Evolutionary conservation across 2,113 vertebrate genomes (phyloP).

Genomic region (Zapus hudsonius): DNA sequence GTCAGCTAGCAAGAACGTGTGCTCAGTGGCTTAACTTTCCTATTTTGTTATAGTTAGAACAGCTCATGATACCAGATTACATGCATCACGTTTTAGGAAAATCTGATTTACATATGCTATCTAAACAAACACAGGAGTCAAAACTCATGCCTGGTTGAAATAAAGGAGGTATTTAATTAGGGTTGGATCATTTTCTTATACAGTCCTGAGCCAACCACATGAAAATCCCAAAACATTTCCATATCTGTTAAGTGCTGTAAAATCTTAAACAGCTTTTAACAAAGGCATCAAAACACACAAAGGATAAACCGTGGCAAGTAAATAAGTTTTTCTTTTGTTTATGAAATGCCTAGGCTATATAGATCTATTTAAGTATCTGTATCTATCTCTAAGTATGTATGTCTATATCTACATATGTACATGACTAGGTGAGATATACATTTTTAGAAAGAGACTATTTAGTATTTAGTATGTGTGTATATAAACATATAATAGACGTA

Average conservation of each 20-base stretch:
- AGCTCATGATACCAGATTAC: not conserved
- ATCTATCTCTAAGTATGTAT: too few relatives aligned
- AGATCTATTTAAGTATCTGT: too few relatives aligned
- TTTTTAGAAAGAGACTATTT: not conserved
- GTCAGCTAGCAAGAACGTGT: not conserved
- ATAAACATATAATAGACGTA: not conserved
- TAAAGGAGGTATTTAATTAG: constrained; percentile 18
- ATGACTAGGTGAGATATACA: too few relatives aligned
- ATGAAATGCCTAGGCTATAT: not conserved
- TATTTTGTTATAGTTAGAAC: not conserved
- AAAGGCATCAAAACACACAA: not conserved
- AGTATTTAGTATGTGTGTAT: not conserved
- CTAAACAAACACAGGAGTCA: not conserved
- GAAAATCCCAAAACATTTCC: not conserved
- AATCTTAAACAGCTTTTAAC: constrained; percentile 3
- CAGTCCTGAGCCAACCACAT: not conserved
- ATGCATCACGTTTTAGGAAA: not conserved
- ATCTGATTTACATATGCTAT: not conserved
- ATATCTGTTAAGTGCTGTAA: not conserved
- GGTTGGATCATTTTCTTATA: constrained; percentile 12
- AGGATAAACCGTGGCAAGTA: not conserved
- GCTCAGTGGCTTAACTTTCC: not conserved
- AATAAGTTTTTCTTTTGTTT: not conserved
- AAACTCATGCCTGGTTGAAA: not conserved
- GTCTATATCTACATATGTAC: too few relatives aligned